phyloP scores from a whole-genome alignment of 2,888 invertebrate species.

The Morpho helenor region DNA sequence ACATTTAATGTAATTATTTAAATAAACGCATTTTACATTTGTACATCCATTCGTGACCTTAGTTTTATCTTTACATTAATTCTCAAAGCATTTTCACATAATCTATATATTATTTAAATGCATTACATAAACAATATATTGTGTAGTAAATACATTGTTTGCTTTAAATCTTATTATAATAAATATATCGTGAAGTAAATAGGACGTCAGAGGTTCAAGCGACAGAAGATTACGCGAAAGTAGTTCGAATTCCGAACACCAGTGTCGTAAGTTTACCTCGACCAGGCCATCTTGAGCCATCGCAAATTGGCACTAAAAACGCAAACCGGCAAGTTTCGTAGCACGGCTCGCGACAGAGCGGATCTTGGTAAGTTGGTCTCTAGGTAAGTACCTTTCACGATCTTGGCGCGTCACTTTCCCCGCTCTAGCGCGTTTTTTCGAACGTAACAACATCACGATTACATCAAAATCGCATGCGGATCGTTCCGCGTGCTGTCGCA shows the following conservation, averaged over 20 bases:
- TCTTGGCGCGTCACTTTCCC: slow-evolving; percentile 75
- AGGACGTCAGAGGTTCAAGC: slow-evolving; percentile 38
- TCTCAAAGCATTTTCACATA: too few relatives aligned
- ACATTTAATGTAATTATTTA: too few relatives aligned
- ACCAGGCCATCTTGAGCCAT: slow-evolving; percentile 48
- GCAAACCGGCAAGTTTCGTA: slow-evolving; percentile 7
- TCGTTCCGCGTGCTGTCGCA: slow-evolving; percentile 59
- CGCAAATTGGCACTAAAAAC: slow-evolving; percentile 41
- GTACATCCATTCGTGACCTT: too few relatives aligned
- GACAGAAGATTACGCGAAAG: slow-evolving; percentile 68
- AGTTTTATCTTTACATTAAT: too few relatives aligned
- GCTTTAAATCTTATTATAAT: background rate
- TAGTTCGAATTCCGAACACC: slow-evolving; percentile 73
- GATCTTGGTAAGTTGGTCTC: slow-evolving; percentile 50
- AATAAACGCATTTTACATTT: too few relatives aligned
- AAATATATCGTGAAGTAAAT: slow-evolving; percentile 7
- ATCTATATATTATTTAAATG: too few relatives aligned
- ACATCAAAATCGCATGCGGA: slow-evolving; percentile 73
- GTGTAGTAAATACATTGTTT: too few relatives aligned
- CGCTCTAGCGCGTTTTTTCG: slow-evolving; percentile 72
- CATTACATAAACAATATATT: too few relatives aligned
- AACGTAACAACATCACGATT: slow-evolving; percentile 68
- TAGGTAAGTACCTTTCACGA: slow-evolving; percentile 71
- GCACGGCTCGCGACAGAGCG: slow-evolving; percentile 20
- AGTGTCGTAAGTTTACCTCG: slow-evolving; percentile 64